A percentile compares a stretch with the other conserved stretches of the same genome.
Conservation (phyloP, 2,888 invertebrate species). For the Nephrotoma flavescens region DNA sequence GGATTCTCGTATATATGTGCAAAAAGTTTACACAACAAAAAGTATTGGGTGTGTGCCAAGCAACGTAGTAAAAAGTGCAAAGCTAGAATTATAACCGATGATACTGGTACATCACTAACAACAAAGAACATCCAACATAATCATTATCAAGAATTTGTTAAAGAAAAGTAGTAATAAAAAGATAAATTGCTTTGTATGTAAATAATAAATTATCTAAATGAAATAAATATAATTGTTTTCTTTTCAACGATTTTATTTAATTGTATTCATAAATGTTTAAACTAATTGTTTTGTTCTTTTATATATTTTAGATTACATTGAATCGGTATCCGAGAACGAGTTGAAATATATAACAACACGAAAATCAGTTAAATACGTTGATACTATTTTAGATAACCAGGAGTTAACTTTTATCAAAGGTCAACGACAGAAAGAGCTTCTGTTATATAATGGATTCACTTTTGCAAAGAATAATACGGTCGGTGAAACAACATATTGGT, state of each 20-base stretch:
- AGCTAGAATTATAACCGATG: conserved; percentile 22
- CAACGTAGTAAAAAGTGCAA: conserved; percentile 25
- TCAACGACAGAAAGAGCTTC: conserved; percentile 25
- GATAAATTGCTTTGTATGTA: neutral
- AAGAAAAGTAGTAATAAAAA: neutral
- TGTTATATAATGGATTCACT: conserved; percentile 25
- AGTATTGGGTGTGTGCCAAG: conserved; percentile 26
- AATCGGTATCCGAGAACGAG: neutral
- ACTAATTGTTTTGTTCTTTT: neutral
- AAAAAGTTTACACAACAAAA: conserved; percentile 20
- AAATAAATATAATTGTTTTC: neutral
- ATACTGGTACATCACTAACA: conserved; percentile 18
- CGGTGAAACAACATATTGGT: conserved; percentile 28
- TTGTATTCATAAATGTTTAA: neutral
- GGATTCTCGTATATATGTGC: conserved; percentile 23
- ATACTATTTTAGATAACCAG: neutral
- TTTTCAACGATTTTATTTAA: neutral
- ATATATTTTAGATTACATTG: neutral
- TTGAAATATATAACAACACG: neutral
- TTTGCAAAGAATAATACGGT: conserved; percentile 27
- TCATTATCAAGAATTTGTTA: conserved; percentile 14
- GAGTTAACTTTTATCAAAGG: conserved; percentile 24
- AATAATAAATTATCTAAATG: neutral
- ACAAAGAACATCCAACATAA: conserved; percentile 21
- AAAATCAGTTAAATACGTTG: neutral